Base-by-base conservation (phyloP, 2,797 vertebrate species). In the Prionace glauca region DNA sequence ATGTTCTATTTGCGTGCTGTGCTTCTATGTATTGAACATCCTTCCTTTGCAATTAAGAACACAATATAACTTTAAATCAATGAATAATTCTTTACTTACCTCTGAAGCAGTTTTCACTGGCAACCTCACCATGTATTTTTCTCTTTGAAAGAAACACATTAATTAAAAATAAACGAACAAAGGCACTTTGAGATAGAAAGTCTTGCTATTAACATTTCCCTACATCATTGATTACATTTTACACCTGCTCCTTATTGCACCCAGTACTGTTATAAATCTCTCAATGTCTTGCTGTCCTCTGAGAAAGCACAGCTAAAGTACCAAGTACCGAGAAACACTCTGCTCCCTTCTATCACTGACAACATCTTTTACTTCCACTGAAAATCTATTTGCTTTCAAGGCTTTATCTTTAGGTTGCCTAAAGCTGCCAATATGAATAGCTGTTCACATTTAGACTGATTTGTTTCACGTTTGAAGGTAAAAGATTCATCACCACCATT, bases 131-230 rank as follows among this genome's bases (percentile, higher is more conserved):
- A 56, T 95, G 93, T 45, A 74, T 77, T 77, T n/a, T 45, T 74
- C 93, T 60, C 93, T 56, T 77, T 18, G 71, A 26, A 41, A 56
- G 29, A 95, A 95, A 56, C 93, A 95, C 69, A 60, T 95, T 95
- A 74, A 95, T 95, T 95, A 74, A 95, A 91, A 69, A 12, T 74
- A 74, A 96, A 97, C 97, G 97, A 97, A 97, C 97, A 97, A 97
- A 98, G 97, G 97, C 97, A 97, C 96, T 77, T 95, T 95, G 96
- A 97, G 97, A 97, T 97, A 98, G 98, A 98, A 98, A 98, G 96
- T 97, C 97, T 97, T 98, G 98, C 98, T 98, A 98, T 98, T 98
- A 98, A 98, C 98, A 98, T 98, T 98, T 98, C 98, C 98, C 98
- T 98, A 98, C 97, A 97, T 98, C 98, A 98, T 98, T 98, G 98